Base-by-base conservation (phyloP, 1,140 invertebrate species). In the Brachionus calyciflorus region DNA sequence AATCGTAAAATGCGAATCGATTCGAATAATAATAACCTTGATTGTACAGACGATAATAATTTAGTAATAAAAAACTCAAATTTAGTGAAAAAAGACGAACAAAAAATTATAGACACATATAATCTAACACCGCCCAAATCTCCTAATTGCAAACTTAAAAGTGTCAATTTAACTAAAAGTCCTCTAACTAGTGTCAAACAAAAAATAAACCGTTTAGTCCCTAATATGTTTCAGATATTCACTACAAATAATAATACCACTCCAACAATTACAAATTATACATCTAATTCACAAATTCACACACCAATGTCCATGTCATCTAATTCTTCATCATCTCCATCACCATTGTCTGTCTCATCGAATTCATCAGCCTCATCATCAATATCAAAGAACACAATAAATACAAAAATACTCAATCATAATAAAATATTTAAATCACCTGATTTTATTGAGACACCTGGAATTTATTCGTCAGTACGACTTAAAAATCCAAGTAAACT, bases 171-270 rank as follows among this genome's bases (percentile, higher is more conserved):
- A 2, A 37, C 55, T 2, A 60, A 60, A 21, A 60, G 55, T 28
- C 60, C 60, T 0, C 40, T 73, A 12, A 73, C 46, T 12, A 73
- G 21, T 33, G 69, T 73, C 10, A 73, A 73, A 55, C 69, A 73
- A 55, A 73, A 73, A 73, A 33, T 73, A 1, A 73, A 73, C 14
- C 69, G 69, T 19, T 28, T 73, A 19, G 69, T 73, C 30, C 69
- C 69, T 21, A 49, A 73, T 17, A 41, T 73, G 28, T 73, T 51
- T 21, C 30, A 73, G 21, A 51, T 73, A 55, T 73, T 73, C 21
- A 28, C 69, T n/a, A 10, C 65, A 40, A 33, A n/a, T n/a, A n/a
- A n/a, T n/a, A 48, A 48, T 26, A 51, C 37, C n/a, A 73, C 51
- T 21, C 44, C 46, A 49, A 40, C 69, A 17, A 73, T 40, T 46